phyloP scores from a whole-genome alignment of 2,113 vertebrate genomes.

The Muscicapa adusta region DNA sequence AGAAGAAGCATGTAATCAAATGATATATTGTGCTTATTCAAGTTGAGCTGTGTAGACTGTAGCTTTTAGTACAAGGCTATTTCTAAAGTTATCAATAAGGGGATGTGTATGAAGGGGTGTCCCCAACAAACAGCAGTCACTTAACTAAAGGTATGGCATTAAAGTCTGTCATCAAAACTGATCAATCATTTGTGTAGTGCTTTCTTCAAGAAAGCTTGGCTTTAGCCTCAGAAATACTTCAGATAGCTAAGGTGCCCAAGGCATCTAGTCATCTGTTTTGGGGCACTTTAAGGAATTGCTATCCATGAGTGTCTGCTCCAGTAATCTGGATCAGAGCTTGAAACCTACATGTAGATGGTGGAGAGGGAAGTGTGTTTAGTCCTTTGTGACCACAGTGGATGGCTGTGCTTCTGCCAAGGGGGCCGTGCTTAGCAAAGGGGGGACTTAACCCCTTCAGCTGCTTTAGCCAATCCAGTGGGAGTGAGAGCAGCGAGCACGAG shows the following conservation, averaged over 20 bases:
- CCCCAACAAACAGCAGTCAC: background rate
- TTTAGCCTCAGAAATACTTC: background rate
- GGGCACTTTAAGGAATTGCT: background rate
- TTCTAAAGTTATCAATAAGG: background rate
- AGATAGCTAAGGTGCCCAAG: background rate
- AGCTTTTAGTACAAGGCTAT: background rate
- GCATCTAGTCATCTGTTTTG: background rate
- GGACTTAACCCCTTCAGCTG: background rate
- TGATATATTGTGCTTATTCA: background rate
- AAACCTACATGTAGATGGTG: background rate
- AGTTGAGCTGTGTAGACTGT: background rate
- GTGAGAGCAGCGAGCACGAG: fast-evolving
- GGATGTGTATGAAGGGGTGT: background rate
- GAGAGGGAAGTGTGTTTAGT: background rate
- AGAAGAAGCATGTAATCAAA: background rate
- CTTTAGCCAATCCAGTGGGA: background rate
- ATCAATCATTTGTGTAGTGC: background rate
- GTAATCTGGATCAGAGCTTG: background rate
- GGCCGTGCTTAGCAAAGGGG: background rate
- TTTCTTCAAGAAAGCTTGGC: background rate
- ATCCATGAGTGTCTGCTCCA: background rate
- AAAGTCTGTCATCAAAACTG: background rate
- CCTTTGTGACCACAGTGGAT: background rate
- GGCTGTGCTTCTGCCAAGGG: fast-evolving
- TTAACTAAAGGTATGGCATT: background rate